phyloP scores from a whole-genome alignment of 2,888 invertebrate species.

The Stenichneumon culpator region DNA sequence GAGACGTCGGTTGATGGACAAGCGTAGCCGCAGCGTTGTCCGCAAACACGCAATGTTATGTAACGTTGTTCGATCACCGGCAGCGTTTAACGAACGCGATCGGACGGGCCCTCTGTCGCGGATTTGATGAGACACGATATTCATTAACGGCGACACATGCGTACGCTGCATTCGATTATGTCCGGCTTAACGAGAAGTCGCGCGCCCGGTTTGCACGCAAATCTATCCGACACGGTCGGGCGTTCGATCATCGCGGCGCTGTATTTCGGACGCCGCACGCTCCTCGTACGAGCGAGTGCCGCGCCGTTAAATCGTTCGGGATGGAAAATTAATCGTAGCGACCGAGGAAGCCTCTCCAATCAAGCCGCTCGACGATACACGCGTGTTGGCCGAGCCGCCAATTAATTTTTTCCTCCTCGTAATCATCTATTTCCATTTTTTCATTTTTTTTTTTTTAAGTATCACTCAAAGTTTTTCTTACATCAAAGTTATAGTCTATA shows the following conservation, averaged over 20 bases:
- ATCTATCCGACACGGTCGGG: background rate
- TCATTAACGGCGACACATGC: slow-evolving; percentile 47
- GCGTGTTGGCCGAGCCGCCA: background rate
- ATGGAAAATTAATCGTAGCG: background rate
- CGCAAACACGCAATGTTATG: slow-evolving; percentile 18
- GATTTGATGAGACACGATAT: slow-evolving; percentile 53
- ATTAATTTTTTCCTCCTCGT: background rate
- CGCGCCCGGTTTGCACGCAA: background rate
- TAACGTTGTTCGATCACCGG: slow-evolving; percentile 30
- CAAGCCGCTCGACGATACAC: background rate
- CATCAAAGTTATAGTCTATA: too few species aligned
- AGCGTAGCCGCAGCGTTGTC: slow-evolving; percentile 24
- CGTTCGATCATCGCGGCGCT: background rate
- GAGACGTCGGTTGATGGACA: slow-evolving; percentile 39
- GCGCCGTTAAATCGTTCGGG: background rate
- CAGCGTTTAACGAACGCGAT: slow-evolving; percentile 34
- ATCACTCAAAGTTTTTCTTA: too few species aligned
- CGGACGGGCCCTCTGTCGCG: background rate
- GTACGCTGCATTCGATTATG: slow-evolving; percentile 20
- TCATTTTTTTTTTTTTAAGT: too few species aligned
- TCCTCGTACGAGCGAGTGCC: background rate
- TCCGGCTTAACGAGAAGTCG: background rate
- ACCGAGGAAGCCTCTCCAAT: background rate
- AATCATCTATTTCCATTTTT: background rate
- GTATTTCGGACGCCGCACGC: background rate